Evolutionary conservation across 2,888 invertebrate species (phyloP), one percentile per base, ranked within the genome.

Genomic region (Ochropacha duplaris): DNA sequence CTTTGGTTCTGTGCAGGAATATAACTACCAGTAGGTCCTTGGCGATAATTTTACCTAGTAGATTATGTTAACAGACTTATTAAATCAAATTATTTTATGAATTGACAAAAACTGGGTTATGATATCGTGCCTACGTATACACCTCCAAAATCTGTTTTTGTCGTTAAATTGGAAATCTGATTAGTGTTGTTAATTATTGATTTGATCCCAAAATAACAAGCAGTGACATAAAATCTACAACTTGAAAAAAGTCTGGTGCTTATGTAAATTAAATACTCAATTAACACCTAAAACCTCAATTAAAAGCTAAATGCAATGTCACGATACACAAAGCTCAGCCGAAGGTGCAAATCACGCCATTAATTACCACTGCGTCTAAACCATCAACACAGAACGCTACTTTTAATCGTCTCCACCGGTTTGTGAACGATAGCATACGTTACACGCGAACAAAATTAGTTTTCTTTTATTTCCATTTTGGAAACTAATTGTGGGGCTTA

Each of bases 261-360:
- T 44, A 44, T 44, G 44, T 19, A 44, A 44, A 44, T 44, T 19
- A 44, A 44, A 44, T 22, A 31, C 19, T 31, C 11, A 71, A 70
- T 68, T 68, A 70, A 58, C 68, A 74, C 69, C 66, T 72, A 69
- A 69, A 62, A 70, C 19, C 19, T 31, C 19, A 2, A 16, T 19
- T 51, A 22, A 72, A 71, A 68, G 67, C 59, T 73, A 71, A 57
- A 12, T 76, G 71, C 61, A 62, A 54, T 60, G 63, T 56, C 54
- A 72, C 60, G 72, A 75, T 77, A 76, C 78, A 80, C 76, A 67
- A 79, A 79, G 56, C 26, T 52, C 22, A 24, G 39, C 50, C 54
- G 66, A 57, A 67, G 66, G 75, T 65, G 77, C 65, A 68, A 71
- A 68, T 65, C 64, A 58, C 64, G 68, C 62, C 60, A 73, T 77